These are phyloP conservation scores for Scaptomyza reducta DNA, from an alignment of 2,888 invertebrate species.

Conservation along the genomic window DNA sequence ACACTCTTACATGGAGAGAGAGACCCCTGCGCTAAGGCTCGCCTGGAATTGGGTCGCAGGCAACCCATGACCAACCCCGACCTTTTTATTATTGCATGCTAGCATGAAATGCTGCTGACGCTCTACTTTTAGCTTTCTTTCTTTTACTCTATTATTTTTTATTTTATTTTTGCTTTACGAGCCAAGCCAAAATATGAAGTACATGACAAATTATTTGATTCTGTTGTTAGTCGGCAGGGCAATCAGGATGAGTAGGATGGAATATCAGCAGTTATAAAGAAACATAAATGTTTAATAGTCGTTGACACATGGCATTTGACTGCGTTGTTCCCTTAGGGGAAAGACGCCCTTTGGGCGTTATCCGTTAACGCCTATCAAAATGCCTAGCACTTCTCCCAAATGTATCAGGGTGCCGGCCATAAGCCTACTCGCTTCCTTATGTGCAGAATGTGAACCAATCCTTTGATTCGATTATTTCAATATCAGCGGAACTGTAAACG, in stretches of 20 bases:
- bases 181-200: constrained; percentile 53
- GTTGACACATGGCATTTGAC: constrained; percentile 63
- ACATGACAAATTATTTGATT: constrained; percentile 64
- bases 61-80: constrained; percentile 6
- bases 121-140: constrained; percentile 40
- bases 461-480: neutral
- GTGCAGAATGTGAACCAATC: constrained; percentile 1
- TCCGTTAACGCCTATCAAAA: constrained; percentile 24
- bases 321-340: constrained; percentile 49
- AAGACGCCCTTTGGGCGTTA: constrained; percentile 28
- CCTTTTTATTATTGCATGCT: constrained; percentile 71
- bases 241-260: neutral
- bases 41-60: constrained; percentile 72
- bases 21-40: constrained; percentile 60
- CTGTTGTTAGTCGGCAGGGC: constrained; percentile 48
- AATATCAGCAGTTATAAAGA: constrained; percentile 8
- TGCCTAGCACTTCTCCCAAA: constrained; percentile 28
- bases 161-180: constrained; percentile 43
- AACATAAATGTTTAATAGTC: constrained; percentile 46
- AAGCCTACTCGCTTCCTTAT: neutral
- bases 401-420: constrained; percentile 16
- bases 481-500: neutral
- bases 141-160: neutral
- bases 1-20: constrained; percentile 5
- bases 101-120: constrained; percentile 69